Evolutionary conservation across 2,113 vertebrate species (phyloP).

Genomic region (Gobio gobio): DNA sequence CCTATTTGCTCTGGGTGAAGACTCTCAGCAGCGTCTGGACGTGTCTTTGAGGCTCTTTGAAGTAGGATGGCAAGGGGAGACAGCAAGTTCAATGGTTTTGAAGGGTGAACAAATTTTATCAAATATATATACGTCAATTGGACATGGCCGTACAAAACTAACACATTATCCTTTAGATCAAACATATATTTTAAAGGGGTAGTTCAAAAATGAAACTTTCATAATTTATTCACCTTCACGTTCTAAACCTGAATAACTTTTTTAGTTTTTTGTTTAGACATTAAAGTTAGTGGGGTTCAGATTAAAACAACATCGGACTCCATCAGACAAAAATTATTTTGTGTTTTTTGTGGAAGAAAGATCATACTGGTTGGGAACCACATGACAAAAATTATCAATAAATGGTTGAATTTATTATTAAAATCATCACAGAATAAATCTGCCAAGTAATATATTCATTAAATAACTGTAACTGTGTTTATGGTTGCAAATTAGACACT

Average conservation of each 20-base stretch:
- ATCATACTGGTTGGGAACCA: neutral
- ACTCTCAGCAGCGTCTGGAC: neutral
- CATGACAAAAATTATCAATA: neutral
- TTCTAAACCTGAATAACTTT: neutral
- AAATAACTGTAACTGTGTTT: neutral
- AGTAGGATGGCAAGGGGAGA: neutral
- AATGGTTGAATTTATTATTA: neutral
- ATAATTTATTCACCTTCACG: neutral
- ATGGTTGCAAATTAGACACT: neutral
- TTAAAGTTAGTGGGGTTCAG: neutral
- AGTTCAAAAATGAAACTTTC: neutral
- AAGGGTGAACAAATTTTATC: neutral
- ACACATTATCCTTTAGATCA: neutral
- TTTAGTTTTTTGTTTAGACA: neutral
- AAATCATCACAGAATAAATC: no score
- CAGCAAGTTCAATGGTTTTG: neutral
- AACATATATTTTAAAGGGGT: neutral
- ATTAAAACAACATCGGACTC: no score
- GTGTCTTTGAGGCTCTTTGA: neutral
- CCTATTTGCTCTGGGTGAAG: neutral
- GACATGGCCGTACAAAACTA: neutral
- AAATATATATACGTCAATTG: neutral
- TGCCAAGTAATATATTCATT: neutral
- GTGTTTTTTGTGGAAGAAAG: neutral
- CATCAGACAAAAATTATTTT: no score